Base-by-base conservation (phyloP, 2,113 vertebrate species). In the Etheostoma cragini region DNA sequence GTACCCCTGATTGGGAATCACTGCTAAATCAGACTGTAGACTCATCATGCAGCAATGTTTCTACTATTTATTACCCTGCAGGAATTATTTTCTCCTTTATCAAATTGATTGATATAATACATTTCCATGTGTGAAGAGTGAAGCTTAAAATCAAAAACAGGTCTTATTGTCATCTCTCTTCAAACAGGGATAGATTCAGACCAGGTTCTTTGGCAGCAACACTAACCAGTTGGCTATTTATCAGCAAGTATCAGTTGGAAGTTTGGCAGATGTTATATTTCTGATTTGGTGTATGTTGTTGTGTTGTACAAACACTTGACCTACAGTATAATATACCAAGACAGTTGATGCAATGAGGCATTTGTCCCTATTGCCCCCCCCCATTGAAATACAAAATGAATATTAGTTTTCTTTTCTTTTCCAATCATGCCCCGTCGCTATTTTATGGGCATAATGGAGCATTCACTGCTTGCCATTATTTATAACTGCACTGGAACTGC, bases 211-310 rank as follows among this genome's bases (percentile, higher is more conserved):
- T 89, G 87, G 90, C 86, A 67, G 38, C 52, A 46, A 22, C 54
- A 1, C 35, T 11, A 46, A 83, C 65, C 50, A 57, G 42, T 62
- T 83, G 87, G 82, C 75, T 53, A 49, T 88, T 85, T 73, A 81
- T 87, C 80, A 77, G 38, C 61, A 7, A 66, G 83, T 80, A 74
- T 86, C 76, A 76, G 62, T 77, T 72, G 30, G 60, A 79, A 47
- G 22, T 76, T 92, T 89, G 88, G 86, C 84, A 24, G 17, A 13
- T 19, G 60, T 38, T 52, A 1, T 62, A 16, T 17, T 6, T 78
- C 54, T 91, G 89, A 81, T 91, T 89, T 90, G 90, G 89, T 88
- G 90, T 89, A 78, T 88, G 88, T 88, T 87, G 89, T 91, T 84
- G 86, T 88, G 88, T 78, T 87, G 82, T 71, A 35, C 35, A 89